Base-by-base conservation (phyloP, 2,113 vertebrate species). In the Oceanodroma tethys region DNA sequence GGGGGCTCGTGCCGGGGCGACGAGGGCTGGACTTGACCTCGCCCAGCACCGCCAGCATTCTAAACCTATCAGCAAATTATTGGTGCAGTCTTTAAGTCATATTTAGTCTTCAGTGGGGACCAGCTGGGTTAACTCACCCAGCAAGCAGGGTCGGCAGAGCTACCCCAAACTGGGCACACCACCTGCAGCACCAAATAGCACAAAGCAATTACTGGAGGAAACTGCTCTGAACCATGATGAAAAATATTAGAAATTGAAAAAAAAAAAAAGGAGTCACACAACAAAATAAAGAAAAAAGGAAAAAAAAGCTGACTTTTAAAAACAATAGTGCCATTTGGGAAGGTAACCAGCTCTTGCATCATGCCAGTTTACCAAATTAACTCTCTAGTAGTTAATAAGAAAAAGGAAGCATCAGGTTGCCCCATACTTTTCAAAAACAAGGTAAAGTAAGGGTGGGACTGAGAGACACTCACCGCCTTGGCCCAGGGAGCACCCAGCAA, bases 181-280 rank as follows among this genome's bases (percentile, higher is more conserved):
- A 55, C 8, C 22, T 11, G 6, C 59, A 71, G 0, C 52, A 63
- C 15, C 8, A 3, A 48, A 42, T 0, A 81, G 22, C 52, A 80
- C 60, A 72, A 34, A 79, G n/a, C 17, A 59, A 7, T 55, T 34
- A 26, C 62, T 42, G 16, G 9, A 75, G 52, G 26, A 85, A 79
- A 79, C 25, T 56, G 40, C 30, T 60, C 40, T 90, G 45, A 78
- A 40, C 55, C 12, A 60, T 13, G 12, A 23, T 6, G 12, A 36
- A 84, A 82, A 75, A 40, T 1, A 10, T 30, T 30, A 60, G 30
- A 59, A 78, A 56, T 0, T 9, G 0, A 48, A 6, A 45, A 43
- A 0, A 48, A 6, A 45, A 43, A 34, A 34, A 45, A 34, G 0
- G 3, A 80, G 6, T 30, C 12, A 65, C 13, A 36, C 12, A 30